Base-by-base conservation (phyloP, 2,113 vertebrate genomes). In the Nothocercus julius region DNA sequence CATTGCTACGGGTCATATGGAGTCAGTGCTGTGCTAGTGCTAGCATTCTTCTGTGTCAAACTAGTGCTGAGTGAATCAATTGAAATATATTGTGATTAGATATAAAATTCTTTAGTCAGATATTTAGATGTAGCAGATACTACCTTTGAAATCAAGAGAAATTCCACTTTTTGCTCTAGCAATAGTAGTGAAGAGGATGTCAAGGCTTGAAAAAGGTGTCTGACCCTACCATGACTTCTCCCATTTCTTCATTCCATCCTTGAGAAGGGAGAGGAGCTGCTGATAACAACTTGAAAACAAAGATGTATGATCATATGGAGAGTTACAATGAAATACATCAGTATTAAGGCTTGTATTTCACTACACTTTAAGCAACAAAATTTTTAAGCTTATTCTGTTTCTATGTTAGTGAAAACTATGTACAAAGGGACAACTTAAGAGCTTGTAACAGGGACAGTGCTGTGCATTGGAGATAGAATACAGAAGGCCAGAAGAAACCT, bases 101-200 rank as follows among this genome's bases (percentile, higher is more conserved):
- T 82, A 59, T 58, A 63, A 82, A 82, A 54, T 40, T 49, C 67
- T 74, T 73, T 34, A 77, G 24, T 45, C n/a, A 76, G 54, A 32
- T 85, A 40, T 42, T 85, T 81, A 64, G 54, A 77, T 42, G 27
- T 14, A 70, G 30, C 40, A 85, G 67, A 74, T 74, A 36, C 5
- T 77, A 2, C 67, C 72, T 91, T 76, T 45, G 51, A 87, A 93
- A 87, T 89, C 58, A 77, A 85, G 74, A 91, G 51, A 82, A 87
- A 82, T 91, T 20, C 27, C 34, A 28, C 13, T 87, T 90, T 72
- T n/a, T 20, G 21, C 44, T 82, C n/a, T 32, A 73, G 44, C 17
- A 76, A 40, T 21, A 81, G 38, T n/a, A 1, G 0, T 85, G 76
- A 90, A 58, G n/a, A 64, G 36, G 70, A 69, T 87, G 30, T 89